phyloP scores from a whole-genome alignment of 2,888 invertebrate genomes.

The Drosophila sordidula region DNA sequence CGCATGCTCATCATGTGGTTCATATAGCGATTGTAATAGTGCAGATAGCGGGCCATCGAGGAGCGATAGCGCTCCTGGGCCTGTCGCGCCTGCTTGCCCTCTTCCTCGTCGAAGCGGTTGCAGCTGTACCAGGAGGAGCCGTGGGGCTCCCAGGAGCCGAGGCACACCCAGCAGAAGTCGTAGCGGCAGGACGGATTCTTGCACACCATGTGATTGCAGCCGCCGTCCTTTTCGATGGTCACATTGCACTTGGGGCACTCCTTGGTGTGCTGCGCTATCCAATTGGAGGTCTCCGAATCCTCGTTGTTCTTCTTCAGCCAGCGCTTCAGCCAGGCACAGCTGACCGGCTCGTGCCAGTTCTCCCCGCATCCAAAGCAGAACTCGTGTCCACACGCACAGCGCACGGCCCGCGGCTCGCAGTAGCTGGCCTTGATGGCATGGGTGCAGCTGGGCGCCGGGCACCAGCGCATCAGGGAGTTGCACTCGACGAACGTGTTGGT shows the following conservation, averaged over 20 bases:
- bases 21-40: slow-evolving; percentile 99
- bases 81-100: slow-evolving; percentile 97
- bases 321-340: slow-evolving; percentile 94
- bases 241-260: slow-evolving; percentile 99
- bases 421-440: slow-evolving; percentile 96
- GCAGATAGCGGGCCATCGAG: slow-evolving; percentile 97
- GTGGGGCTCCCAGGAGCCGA: slow-evolving; percentile 99
- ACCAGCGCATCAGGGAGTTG: slow-evolving; percentile 98
- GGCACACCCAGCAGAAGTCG: slow-evolving; percentile 99
- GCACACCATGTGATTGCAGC: slow-evolving; percentile 99
- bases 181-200: slow-evolving; percentile 98
- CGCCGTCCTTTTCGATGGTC: slow-evolving; percentile 97
- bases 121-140: slow-evolving; percentile 99
- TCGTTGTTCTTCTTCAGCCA: slow-evolving; percentile 99
- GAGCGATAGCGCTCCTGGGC: slow-evolving; percentile 97
- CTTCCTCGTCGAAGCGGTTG: slow-evolving; percentile 98
- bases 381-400: slow-evolving; percentile 95
- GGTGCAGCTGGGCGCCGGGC: slow-evolving; percentile 98
- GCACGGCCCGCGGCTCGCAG: slow-evolving; percentile 95
- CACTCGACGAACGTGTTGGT: slow-evolving; percentile 99
- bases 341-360: slow-evolving; percentile 99
- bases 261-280: slow-evolving; percentile 99
- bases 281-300: slow-evolving; percentile 99
- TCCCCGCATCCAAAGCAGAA: slow-evolving; percentile 99
- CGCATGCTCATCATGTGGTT: slow-evolving; percentile 99